Conservation (phyloP, 1,140 invertebrate genomes). For the Metaphire vulgaris region DNA sequence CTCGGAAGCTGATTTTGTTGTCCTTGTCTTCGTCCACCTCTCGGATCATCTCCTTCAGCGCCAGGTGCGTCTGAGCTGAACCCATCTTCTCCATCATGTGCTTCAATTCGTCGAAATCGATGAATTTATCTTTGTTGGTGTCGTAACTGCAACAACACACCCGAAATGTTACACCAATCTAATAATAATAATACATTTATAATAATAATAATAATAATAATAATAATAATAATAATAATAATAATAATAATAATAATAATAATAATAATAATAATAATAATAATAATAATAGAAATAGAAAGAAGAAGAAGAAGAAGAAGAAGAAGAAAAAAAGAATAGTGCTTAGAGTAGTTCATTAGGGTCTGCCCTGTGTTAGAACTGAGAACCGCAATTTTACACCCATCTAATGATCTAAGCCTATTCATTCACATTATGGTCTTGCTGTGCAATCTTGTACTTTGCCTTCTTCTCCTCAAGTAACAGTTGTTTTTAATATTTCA, state of each 20-base stretch:
- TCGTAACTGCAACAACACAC: constrained; percentile 66
- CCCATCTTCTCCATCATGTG: constrained; percentile 91
- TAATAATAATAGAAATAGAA: too few species aligned
- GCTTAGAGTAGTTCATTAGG: too few species aligned
- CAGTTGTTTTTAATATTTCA: too few species aligned
- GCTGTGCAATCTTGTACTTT: too few species aligned
- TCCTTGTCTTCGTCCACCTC: constrained; percentile 82
- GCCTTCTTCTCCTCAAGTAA: too few species aligned
- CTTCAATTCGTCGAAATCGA: constrained; percentile 82
- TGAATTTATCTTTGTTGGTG: constrained; percentile 73
- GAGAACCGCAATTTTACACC: too few species aligned
- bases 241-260: not conserved
- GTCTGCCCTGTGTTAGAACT: too few species aligned
- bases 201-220: not conserved
- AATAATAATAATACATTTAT: not conserved
- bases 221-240: constrained; percentile 4
- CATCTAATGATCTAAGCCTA: too few species aligned
- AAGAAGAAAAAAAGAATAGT: too few species aligned
- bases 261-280: not conserved
- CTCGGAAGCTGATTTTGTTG: constrained; percentile 80
- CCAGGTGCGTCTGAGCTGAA: constrained; percentile 86
- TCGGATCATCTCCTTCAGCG: constrained; percentile 84
- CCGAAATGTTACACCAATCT: not conserved
- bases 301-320: too few species aligned
- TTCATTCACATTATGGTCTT: too few species aligned